Base-by-base conservation (phyloP, 1,140 invertebrate genomes). In the Heliothis virescens region DNA sequence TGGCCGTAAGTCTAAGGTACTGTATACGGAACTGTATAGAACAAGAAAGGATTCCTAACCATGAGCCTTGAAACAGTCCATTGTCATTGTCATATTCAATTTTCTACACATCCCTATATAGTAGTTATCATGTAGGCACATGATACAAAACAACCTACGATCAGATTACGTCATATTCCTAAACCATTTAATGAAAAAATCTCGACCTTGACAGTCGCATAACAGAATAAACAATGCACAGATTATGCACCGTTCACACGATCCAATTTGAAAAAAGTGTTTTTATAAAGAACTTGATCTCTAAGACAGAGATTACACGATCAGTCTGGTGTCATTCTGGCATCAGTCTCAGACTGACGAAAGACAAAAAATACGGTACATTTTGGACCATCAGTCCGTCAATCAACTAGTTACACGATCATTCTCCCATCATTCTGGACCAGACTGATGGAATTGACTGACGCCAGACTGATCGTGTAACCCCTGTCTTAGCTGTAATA, bases 261-360 rank as follows among this genome's bases (percentile, higher is more conserved):
- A 55, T 55, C 15, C 7, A 15, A 12, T 69, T 41, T 15, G 34
- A 57, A 72, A 80, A 26, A 67, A 74, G n/a, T 41, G 1, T 59
- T 65, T 21, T 63, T 18, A 63, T 50, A 75, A 69, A 75, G 12
- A 60, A 76, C 73, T 80, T 76, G 79, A 80, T 80, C 79, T 80
- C 73, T n/a, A n/a, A n/a, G n/a, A n/a, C n/a, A n/a, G n/a, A n/a
- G n/a, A n/a, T n/a, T n/a, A n/a, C n/a, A n/a, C n/a, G n/a, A n/a
- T n/a, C n/a, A n/a, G n/a, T n/a, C n/a, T n/a, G n/a, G n/a, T n/a
- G n/a, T n/a, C n/a, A n/a, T n/a, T n/a, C n/a, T n/a, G n/a, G n/a
- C n/a, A n/a, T n/a, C n/a, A n/a, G n/a, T n/a, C n/a, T n/a, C n/a
- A n/a, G n/a, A n/a, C n/a, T n/a, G n/a, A n/a, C n/a, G n/a, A n/a